A percentile compares a stretch with the other conserved stretches of the same genome.
Conservation (phyloP, 2,888 invertebrate genomes). For the Watsonalla binaria region DNA sequence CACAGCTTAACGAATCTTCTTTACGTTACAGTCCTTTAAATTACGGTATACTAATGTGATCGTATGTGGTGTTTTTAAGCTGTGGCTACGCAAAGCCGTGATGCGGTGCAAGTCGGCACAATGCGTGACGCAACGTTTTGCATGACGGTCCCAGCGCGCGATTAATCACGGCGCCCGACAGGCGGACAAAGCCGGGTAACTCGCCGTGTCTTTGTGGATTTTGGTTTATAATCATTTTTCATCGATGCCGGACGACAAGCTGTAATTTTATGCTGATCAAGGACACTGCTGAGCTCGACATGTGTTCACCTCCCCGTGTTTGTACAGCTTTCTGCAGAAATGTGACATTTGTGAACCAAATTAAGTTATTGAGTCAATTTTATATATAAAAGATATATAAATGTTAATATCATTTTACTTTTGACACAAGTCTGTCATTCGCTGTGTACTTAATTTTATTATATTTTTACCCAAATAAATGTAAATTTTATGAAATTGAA, state of each 20-base stretch:
- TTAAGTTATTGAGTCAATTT: not conserved
- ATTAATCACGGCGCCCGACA: conserved; percentile 67
- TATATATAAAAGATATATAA: not conserved
- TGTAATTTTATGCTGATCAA: conserved; percentile 64
- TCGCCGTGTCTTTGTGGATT: conserved; percentile 74
- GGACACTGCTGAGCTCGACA: conserved; percentile 18
- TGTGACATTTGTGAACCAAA: conserved; percentile 7
- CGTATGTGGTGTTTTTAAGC: conserved; percentile 11
- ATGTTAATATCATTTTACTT: not conserved
- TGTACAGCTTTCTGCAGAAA: not conserved
- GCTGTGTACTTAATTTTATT: too few relatives aligned
- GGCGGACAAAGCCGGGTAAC: conserved; percentile 74
- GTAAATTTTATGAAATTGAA: too few relatives aligned
- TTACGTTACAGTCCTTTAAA: conserved; percentile 27
- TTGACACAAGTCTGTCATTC: too few relatives aligned
- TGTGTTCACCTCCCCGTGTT: conserved; percentile 17
- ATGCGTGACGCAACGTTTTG: conserved; percentile 72
- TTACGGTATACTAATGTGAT: conserved; percentile 14
- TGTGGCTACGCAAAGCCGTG: conserved; percentile 28
- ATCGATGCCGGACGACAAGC: conserved; percentile 30
- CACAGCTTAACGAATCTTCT: not conserved
- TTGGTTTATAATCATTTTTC: conserved; percentile 73
- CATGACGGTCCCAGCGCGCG: conserved; percentile 53
- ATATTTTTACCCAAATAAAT: too few relatives aligned
- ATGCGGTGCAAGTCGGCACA: conserved; percentile 30